Conservation (phyloP, 2,888 invertebrate species). For the Sarcophaga subvicina region DNA sequence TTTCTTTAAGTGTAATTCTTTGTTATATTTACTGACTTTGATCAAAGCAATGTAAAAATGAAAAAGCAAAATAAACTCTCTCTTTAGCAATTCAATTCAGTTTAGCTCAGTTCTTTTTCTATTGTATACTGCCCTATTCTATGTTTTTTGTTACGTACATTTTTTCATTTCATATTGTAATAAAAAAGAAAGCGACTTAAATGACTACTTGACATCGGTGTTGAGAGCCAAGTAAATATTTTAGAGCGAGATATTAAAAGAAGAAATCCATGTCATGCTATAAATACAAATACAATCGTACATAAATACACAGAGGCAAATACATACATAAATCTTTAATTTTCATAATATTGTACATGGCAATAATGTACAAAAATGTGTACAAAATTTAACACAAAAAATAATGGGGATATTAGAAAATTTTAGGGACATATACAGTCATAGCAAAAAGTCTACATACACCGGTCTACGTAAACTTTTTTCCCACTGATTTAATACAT, state of each 20-base stretch:
- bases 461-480: no score
- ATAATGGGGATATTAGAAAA: no score
- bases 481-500: no score
- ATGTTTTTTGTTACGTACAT: background rate
- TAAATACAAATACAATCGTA: constrained; percentile 5
- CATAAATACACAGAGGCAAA: background rate
- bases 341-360: no score
- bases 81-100: constrained; percentile 10
- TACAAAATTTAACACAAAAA: no score
- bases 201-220: constrained; percentile 62
- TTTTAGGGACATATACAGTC: no score
- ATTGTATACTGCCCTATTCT: background rate
- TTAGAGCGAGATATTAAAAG: constrained; percentile 19
- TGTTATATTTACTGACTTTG: constrained; percentile 41
- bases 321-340: no score
- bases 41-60: constrained; percentile 16
- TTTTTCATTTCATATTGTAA: constrained; percentile 15
- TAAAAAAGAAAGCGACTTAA: constrained; percentile 23
- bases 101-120: background rate
- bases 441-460: no score
- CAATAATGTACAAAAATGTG: no score
- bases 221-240: constrained; percentile 49
- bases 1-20: constrained; percentile 50
- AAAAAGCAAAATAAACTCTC: constrained; percentile 21
- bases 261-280: constrained; percentile 51